phyloP scores from a whole-genome alignment of 2,113 vertebrate species.

The Heterocephalus glaber region DNA sequence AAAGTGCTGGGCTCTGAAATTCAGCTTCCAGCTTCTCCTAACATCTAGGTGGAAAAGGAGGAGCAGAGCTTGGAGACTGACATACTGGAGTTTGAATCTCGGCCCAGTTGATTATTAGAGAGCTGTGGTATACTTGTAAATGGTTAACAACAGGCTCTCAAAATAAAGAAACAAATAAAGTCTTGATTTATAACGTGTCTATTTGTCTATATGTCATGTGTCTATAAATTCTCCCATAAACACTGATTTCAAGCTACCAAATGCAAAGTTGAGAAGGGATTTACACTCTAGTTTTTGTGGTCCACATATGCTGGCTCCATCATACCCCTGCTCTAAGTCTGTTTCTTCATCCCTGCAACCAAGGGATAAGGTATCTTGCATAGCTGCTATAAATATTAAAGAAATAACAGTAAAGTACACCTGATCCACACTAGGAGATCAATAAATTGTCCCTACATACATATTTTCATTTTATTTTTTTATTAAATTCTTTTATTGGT shows the following conservation, averaged over 20 bases:
- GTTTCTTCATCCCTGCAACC: not conserved
- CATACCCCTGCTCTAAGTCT: not conserved
- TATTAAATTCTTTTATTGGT: too few species aligned
- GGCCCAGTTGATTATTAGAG: not conserved
- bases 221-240: not conserved
- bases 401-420: not conserved
- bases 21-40: not conserved
- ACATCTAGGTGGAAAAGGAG: too few species aligned
- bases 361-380: not conserved
- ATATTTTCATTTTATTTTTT: too few species aligned
- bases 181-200: not conserved
- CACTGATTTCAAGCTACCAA: constrained; percentile 5
- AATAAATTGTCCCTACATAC: not conserved
- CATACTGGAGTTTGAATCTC: not conserved
- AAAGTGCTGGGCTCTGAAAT: not conserved
- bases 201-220: too few species aligned
- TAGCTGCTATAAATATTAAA: not conserved
- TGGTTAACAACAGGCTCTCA: not conserved
- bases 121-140: not conserved
- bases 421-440: not conserved
- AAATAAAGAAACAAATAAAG: constrained; percentile 1
- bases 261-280: not conserved
- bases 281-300: not conserved
- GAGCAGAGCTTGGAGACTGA: not conserved
- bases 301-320: not conserved